Base-by-base conservation (phyloP, 2,113 vertebrate species). In the Oriolus oriolus region DNA sequence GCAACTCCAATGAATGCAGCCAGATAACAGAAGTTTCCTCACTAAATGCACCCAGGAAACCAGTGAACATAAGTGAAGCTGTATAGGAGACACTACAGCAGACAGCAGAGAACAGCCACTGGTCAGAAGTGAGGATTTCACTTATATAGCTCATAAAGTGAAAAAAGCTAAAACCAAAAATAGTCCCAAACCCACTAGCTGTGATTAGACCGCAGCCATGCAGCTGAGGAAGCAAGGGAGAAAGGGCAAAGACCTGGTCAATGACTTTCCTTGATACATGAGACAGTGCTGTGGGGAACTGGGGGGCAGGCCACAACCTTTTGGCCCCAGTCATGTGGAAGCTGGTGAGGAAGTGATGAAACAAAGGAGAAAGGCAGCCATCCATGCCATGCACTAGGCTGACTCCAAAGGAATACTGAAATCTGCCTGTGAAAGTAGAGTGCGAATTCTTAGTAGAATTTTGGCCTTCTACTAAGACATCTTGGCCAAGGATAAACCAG, bases 121-220 rank as follows among this genome's bases (percentile, higher is more conserved):
- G n/a, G 14, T 18, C n/a, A 71, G 49, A 75, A 75, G 35, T 11
- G 52, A 79, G 27, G 23, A 79, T 80, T 73, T 83, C 24, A 68
- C 10, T 41, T 24, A 28, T 22, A 23, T 6, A 54, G 30, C 11
- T 69, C 22, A 73, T 26, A 56, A 41, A 78, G 16, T 15, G 14
- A 70, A 45, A 74, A 52, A 39, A 0, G 0, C 17, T 47, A n/a
- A 6, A 57, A 9, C 4, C 5, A 45, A 66, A 71, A 4, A 1
- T 28, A 60, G 33, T 26, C 24, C 61, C 22, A 73, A 65, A 23
- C 3, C 26, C 24, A 23, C 10, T 39, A 73, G 31, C 21, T 52
- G 6, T 41, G 49, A 52, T 73, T 23, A 53, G 9, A 45, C 24
- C 1, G 3, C 16, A 88, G 30, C 5, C 33, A 23, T 3, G 30